Conservation (phyloP, 2,113 vertebrate genomes). For the Ptilonorhynchus violaceus region DNA sequence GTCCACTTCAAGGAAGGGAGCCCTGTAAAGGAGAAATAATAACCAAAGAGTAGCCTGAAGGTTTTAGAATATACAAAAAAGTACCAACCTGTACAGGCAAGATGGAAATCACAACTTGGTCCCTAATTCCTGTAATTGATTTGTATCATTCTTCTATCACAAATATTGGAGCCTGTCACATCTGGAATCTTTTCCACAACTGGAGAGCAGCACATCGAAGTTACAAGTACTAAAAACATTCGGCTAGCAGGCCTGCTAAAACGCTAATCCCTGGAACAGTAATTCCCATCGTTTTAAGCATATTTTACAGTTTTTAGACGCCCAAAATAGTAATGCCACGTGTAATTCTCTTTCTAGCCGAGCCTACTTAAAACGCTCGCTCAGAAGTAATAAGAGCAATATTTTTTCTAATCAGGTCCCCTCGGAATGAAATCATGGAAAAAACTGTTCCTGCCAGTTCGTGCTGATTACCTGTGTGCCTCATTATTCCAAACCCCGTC, state of each 20-base stretch:
- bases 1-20: background rate
- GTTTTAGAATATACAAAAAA: background rate
- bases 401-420: slow-evolving; percentile 50
- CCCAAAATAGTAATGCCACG: slow-evolving; percentile 13
- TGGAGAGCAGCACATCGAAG: background rate
- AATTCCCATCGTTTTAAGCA: background rate
- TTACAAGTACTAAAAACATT: background rate
- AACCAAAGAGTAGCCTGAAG: background rate
- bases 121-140: rapidly evolving
- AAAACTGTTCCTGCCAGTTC: slow-evolving; percentile 29
- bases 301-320: background rate
- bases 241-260: background rate
- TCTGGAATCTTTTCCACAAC: background rate
- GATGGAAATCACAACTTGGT: background rate
- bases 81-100: rapidly evolving
- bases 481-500: slow-evolving; percentile 44
- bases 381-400: slow-evolving; percentile 21
- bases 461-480: slow-evolving; percentile 24
- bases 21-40: background rate
- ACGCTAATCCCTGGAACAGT: background rate
- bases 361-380: slow-evolving; percentile 26
- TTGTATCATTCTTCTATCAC: background rate
- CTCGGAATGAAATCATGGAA: slow-evolving; percentile 22
- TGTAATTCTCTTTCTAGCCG: slow-evolving; percentile 35
- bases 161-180: background rate